Base-by-base conservation (phyloP, 2,113 vertebrate genomes). In the Zingel zingel region DNA sequence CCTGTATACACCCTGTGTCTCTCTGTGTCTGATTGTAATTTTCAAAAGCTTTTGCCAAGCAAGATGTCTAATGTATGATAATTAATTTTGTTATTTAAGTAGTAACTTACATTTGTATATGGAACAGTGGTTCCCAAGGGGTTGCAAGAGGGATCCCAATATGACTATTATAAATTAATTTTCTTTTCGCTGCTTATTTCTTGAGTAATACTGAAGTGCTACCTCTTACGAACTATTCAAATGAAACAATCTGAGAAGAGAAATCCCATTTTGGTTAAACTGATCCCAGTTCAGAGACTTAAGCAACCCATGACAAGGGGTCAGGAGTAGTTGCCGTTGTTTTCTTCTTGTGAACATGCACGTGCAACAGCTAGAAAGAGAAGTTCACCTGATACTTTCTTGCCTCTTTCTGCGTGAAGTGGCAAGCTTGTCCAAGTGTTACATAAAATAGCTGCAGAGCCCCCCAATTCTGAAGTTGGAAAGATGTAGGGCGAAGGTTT, bases 1-100 rank as follows among this genome's bases (percentile, higher is more conserved):
- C 81, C 90, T 77, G 80, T 77, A 54, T 63, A 78, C 71, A 73
- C 62, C 71, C 61, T 81, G 36, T 79, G 59, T 85, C 45, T 69
- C 19, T 5, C 74, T 43, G 25, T 72, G 56, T 69, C 64, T 51
- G 36, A 61, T 19, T 14, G 45, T 23, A 30, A 25, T 63, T 78
- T 73, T 64, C 27, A 76, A 67, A 86, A 59, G 61, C 12, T 54
- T 86, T 75, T 51, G 45, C 18, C 45, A 48, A 81, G 48, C 43
- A 71, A 47, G 43, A 56, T 54, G n/a, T 6, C 10, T 48, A 65
- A 3, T 48, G 54, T 12, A 64, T 71, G 18, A 25, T 15, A 43
- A 30, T 23, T 18, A 33, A 70, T 47, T 74, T 25, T 54, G 27
- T 25, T 67, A 48, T 70, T 59, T n/a, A 27, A 23, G 47, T 3